phyloP scores from a whole-genome alignment of 1,140 invertebrate genomes.

The Solenopsis fugax region DNA sequence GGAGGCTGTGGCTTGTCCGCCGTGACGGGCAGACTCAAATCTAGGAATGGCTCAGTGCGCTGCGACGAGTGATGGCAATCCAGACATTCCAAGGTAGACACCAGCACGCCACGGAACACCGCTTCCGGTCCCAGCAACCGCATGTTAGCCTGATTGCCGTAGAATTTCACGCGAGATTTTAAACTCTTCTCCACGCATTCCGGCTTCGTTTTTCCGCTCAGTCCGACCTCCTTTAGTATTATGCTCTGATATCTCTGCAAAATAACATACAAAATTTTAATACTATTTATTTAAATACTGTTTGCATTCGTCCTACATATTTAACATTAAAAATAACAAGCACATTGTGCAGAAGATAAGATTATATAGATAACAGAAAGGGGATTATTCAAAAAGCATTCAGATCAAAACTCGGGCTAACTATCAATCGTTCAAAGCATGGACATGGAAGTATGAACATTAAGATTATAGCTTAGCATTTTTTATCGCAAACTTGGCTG shows the following conservation, averaged over 20 bases:
- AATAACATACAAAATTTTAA: constrained; percentile 27
- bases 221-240: constrained; percentile 91
- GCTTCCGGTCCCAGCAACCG: constrained; percentile 92
- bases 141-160: constrained; percentile 93
- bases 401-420: too few species aligned
- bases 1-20: constrained; percentile 90
- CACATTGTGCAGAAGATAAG: too few species aligned
- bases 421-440: too few species aligned
- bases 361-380: too few species aligned
- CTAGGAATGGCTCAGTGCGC: constrained; percentile 96
- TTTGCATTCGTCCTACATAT: too few species aligned
- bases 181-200: constrained; percentile 91
- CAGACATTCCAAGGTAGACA: constrained; percentile 96
- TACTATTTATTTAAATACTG: too few species aligned
- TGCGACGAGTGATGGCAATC: constrained; percentile 95
- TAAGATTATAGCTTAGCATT: too few species aligned
- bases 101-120: constrained; percentile 95
- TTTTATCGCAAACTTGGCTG: too few species aligned
- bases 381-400: too few species aligned
- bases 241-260: constrained; percentile 92
- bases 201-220: constrained; percentile 89
- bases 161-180: constrained; percentile 92
- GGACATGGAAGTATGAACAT: too few species aligned
- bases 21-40: constrained; percentile 96
- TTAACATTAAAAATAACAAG: too few species aligned